Evolutionary conservation across 1,140 invertebrate species (phyloP), one percentile per base, ranked within the genome.

Genomic region (Drosophila bocqueti): DNA sequence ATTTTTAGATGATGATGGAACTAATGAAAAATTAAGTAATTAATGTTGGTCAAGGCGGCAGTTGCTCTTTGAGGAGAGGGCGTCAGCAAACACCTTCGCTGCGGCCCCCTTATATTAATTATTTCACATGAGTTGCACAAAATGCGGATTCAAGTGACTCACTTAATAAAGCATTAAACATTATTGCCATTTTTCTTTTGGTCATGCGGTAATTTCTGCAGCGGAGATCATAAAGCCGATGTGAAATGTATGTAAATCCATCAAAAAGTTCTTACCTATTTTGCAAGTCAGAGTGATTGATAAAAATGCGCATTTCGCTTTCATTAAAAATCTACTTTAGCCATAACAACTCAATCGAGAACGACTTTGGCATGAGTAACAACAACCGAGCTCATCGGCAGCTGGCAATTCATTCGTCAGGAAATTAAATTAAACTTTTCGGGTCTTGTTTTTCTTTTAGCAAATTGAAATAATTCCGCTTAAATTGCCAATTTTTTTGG

Each of bases 51-150:
- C 82, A 79, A 64, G 76, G 68, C 67, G 47, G 13, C n/a, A 38
- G 18, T 13, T 16, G 18, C 24, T 42, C 18, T 68, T 49, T 47
- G n/a, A 6, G 11, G 54, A 21, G 59, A 21, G 31, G 29, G 38
- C 45, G 38, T 58, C 21, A 18, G n/a, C n/a, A 15, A 59, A 26
- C 60, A 45, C 49, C 60, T 61, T 73, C 57, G 49, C 63, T 4
- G 21, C 7, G 21, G 46, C 46, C 21, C 21, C 3, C 21, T 73
- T 55, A 52, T 31, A 68, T 89, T 87, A 84, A 87, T 87, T 87
- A 87, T 79, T 84, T 89, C 55, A 75, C 81, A 69, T 87, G 84
- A 87, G 52, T 87, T 87, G 84, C 84, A 81, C 11, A 83, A 87
- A 83, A 75, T 6, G n/a, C 40, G 8, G 42, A 57, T 47, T 43